Base-by-base conservation (phyloP, 2,113 vertebrate species). In the Orycteropus afer region DNA sequence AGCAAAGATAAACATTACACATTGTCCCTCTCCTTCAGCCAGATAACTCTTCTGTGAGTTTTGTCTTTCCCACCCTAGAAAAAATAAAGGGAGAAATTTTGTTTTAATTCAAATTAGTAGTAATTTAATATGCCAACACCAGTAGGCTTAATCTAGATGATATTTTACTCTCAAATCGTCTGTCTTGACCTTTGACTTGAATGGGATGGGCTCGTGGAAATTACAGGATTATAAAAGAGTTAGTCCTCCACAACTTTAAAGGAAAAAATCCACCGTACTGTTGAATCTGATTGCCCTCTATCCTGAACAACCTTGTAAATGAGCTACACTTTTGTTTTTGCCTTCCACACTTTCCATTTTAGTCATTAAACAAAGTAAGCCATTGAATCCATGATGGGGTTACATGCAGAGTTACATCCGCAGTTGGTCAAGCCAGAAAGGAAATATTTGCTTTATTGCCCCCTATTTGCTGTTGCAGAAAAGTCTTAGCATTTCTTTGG, bases 391-490 rank as follows among this genome's bases (percentile, higher is more conserved):
- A 32, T 11, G 55, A 42, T 45, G 77, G 84, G 87, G 83, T 94
- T 67, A 23, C 94, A 88, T 55, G 91, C 96, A 96, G 97, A 97
- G 80, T 73, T 96, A 94, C 96, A 95, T 93, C 95, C 89, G 0
- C 81, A 91, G 76, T 74, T 93, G 91, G 95, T 94, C 69, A 59
- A 91, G 95, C 94, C 95, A 94, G 94, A 97, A 80, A 83, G 96
- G 95, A 97, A 97, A 88, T 94, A 94, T 76, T 97, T 97, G 94
- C 96, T 97, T 96, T 97, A 94, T 97, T 96, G 97, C 89, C 79
- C 90, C 83, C 81, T 97, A 71, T 89, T 96, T 96, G 95, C 86
- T 79, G 51, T 96, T 65, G 59, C 79, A 91, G 82, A 86, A 74
- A 53, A 69, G 34, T 85, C 71, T 94, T 77, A n/a, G 92, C 89